These are phyloP conservation scores for Sminthurinus signatus DNA, from an alignment of 1,140 invertebrate species.

Conservation along the genomic window DNA sequence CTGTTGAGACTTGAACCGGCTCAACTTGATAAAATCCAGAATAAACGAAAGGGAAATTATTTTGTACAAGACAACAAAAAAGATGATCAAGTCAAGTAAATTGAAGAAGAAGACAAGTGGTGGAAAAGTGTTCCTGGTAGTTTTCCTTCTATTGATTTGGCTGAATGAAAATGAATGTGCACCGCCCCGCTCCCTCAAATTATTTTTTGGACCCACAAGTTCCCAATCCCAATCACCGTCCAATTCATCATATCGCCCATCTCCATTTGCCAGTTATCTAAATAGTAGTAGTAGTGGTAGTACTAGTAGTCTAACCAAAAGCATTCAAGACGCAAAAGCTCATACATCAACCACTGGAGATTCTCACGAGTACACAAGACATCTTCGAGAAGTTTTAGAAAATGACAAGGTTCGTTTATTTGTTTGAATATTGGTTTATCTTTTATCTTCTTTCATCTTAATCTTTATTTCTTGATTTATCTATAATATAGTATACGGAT, in stretches of 20 bases:
- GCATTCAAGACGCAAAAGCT: neutral
- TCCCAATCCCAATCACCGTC: neutral
- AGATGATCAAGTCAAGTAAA: too few species aligned
- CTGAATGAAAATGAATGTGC: neutral
- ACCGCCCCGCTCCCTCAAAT: neutral
- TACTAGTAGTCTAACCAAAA: neutral
- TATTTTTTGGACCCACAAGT: neutral
- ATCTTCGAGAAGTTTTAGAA: constrained; percentile 23
- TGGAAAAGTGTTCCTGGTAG: too few species aligned
- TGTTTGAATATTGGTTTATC: neutral
- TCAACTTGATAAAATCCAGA: too few species aligned
- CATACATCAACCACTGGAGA: constrained; percentile 4
- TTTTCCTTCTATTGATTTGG: neutral
- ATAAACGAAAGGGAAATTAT: too few species aligned
- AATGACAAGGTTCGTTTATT: constrained; percentile 26
- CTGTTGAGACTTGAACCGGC: too few species aligned
- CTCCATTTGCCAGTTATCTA: neutral
- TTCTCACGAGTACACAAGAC: constrained; percentile 31
- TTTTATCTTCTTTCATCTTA: neutral
- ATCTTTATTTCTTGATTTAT: too few species aligned
- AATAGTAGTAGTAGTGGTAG: neutral
- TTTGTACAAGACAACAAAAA: too few species aligned
- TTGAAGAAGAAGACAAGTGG: too few species aligned
- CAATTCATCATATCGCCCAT: neutral
- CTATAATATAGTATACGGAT: too few species aligned